Conservation (phyloP, 2,797 vertebrate genomes). For the Gallinago nigripennis region DNA sequence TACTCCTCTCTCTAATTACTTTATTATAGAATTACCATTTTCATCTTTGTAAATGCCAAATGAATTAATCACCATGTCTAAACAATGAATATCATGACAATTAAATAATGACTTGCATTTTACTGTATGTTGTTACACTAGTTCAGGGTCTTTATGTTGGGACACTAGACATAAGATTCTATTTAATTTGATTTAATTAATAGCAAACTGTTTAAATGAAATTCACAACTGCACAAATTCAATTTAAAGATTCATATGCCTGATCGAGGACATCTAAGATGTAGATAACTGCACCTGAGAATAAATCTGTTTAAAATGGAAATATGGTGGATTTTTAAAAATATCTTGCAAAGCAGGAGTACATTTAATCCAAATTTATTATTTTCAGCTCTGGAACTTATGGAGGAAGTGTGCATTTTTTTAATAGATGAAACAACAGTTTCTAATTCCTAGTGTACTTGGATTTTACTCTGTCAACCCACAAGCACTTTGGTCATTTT, state of each 20-base stretch:
- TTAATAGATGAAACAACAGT: neutral
- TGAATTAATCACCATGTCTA: constrained; percentile 26
- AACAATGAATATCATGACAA: neutral
- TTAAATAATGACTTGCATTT: constrained; percentile 26
- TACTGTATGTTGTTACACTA: neutral
- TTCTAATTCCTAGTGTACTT: neutral
- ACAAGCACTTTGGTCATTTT: neutral
- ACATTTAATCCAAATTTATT: neutral
- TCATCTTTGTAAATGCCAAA: constrained; percentile 15
- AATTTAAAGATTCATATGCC: neutral
- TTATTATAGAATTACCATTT: constrained; percentile 3
- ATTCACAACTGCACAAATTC: constrained; percentile 19
- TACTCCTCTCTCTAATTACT: neutral
- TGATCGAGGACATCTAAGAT: neutral
- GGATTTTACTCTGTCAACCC: neutral
- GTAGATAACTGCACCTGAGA: neutral
- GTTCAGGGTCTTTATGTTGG: neutral
- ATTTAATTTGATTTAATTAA: constrained; percentile 4
- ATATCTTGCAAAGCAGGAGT: neutral
- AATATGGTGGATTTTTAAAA: neutral
- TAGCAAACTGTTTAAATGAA: neutral
- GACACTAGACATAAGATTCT: neutral
- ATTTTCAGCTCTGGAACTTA: neutral
- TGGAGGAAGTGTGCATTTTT: neutral
- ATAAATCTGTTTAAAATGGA: neutral